Evolutionary conservation across 1,140 invertebrate genomes (phyloP).

Genomic region (Pseudomyrmex concolor): DNA sequence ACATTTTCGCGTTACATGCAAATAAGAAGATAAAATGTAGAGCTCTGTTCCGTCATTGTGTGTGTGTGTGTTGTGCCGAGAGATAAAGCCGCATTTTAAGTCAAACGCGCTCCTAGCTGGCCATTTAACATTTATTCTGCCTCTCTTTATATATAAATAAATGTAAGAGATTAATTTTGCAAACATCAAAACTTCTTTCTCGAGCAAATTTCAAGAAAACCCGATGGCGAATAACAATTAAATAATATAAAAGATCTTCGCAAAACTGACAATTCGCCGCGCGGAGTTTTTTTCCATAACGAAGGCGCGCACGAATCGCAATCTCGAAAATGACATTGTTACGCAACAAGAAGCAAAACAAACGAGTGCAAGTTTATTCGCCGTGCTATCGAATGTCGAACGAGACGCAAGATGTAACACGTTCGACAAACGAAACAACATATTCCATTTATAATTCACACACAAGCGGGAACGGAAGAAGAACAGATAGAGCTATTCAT

Average conservation of each 20-base stretch:
- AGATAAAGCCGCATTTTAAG: slow-evolving; percentile 32
- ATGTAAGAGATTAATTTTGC: slow-evolving; percentile 9
- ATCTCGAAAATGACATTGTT: background rate
- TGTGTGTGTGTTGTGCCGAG: background rate
- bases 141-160: background rate
- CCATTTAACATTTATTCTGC: slow-evolving; percentile 28
- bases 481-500: slow-evolving; percentile 41
- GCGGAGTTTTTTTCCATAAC: background rate
- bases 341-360: background rate
- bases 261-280: background rate
- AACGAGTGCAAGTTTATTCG: background rate
- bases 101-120: background rate
- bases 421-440: slow-evolving; percentile 21
- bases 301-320: background rate
- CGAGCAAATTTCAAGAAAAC: background rate
- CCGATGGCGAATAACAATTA: background rate
- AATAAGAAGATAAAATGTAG: slow-evolving; percentile 36
- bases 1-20: slow-evolving; percentile 45
- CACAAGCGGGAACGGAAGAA: background rate
- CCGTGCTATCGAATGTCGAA: background rate
- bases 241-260: background rate
- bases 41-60: background rate
- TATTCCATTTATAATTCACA: slow-evolving; percentile 43
- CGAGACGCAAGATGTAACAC: slow-evolving; percentile 19
- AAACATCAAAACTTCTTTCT: background rate